Evolutionary conservation across 2,797 vertebrate species (phyloP).

Genomic region (Mus spretus): DNA sequence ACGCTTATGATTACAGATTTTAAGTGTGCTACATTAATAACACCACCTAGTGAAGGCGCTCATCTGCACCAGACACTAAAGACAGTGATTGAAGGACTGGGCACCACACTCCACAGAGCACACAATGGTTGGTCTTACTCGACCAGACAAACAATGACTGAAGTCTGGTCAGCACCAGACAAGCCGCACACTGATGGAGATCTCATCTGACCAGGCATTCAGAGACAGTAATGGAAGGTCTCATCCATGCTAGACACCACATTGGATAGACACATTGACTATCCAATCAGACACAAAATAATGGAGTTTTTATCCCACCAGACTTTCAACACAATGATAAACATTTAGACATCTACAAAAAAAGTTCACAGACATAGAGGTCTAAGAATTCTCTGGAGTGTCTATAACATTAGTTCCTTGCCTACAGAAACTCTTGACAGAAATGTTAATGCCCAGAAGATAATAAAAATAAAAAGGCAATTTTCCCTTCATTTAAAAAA

Average conservation of each 20-base stretch:
- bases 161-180: not conserved
- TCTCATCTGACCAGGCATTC: not conserved
- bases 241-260: not conserved
- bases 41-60: not conserved
- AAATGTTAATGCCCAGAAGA: not conserved
- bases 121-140: not conserved
- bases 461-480: not conserved
- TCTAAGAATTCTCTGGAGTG: not conserved
- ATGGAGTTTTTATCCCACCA: not conserved
- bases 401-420: not conserved
- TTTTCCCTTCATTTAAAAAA: not conserved
- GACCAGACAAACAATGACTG: not conserved
- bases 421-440: not conserved
- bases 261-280: too few relatives aligned
- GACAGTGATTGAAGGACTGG: not conserved
- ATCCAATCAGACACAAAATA: not conserved
- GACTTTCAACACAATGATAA: not conserved
- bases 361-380: accelerated
- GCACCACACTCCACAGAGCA: not conserved
- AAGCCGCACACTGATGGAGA: not conserved
- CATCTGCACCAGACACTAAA: not conserved
- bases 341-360: not conserved
- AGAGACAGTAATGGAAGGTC: not conserved
- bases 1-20: not conserved
- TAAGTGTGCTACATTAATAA: too few relatives aligned